Evolutionary conservation across 2,888 invertebrate genomes (phyloP).

Genomic region (Nomada fabriciana): DNA sequence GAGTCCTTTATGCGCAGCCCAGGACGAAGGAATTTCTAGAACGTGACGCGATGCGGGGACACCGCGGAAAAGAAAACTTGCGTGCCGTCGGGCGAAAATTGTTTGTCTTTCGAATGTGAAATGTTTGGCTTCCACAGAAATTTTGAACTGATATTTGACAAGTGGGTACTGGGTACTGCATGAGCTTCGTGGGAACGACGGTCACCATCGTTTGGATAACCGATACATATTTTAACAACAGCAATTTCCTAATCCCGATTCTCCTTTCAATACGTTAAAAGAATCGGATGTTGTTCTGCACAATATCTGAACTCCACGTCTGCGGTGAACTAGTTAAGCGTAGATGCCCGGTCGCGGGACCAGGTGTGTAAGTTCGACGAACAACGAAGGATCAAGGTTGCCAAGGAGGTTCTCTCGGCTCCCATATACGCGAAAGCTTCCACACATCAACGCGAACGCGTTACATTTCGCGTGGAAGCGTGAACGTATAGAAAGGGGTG

Average conservation of each 20-base stretch:
- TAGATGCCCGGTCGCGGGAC: constrained; percentile 52
- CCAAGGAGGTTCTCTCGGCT: constrained; percentile 36
- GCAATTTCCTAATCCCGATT: too few species aligned
- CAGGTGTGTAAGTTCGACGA: constrained; percentile 43
- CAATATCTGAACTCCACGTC: too few species aligned
- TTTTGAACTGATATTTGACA: too few species aligned
- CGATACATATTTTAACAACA: too few species aligned
- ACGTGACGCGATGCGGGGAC: not conserved
- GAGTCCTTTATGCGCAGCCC: constrained; percentile 15
- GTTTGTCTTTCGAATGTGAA: too few species aligned
- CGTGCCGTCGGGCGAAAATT: too few species aligned
- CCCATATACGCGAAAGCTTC: constrained; percentile 49
- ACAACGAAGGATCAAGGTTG: constrained; percentile 56
- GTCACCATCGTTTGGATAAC: too few species aligned
- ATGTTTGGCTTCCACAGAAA: too few species aligned
- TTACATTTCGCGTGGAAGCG: constrained; percentile 50
- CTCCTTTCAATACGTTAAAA: too few species aligned
- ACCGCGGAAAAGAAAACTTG: not conserved
- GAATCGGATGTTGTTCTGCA: too few species aligned
- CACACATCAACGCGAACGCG: constrained; percentile 31
- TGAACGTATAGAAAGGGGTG: constrained; percentile 16
- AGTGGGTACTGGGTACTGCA: too few species aligned
- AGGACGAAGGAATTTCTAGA: constrained; percentile 10
- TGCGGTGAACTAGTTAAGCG: constrained; percentile 5
- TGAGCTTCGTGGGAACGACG: too few species aligned